Conservation (phyloP, 2,797 vertebrate species). For the Vultur gryphus region DNA sequence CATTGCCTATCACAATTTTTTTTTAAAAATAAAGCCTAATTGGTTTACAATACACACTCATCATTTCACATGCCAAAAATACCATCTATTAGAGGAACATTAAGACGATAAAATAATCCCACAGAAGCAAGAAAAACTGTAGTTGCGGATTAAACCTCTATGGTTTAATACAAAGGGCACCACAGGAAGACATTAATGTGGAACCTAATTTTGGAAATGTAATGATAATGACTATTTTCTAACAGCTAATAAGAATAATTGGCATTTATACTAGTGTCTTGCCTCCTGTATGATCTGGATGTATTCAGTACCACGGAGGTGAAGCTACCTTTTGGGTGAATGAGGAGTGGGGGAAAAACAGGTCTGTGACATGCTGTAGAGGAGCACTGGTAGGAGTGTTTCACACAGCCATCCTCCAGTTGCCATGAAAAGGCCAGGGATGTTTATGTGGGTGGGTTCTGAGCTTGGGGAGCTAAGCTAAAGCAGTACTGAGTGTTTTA, state of each 20-base stretch:
- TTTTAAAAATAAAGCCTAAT: constrained; percentile 25
- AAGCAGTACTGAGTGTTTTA: neutral
- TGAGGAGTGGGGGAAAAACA: neutral
- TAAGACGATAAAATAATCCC: constrained; percentile 22
- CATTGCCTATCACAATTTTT: neutral
- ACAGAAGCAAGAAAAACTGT: neutral
- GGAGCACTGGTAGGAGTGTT: neutral
- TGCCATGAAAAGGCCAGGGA: neutral
- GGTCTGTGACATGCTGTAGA: neutral
- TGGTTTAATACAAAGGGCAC: neutral
- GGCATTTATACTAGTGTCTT: neutral
- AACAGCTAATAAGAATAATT: constrained; percentile 17
- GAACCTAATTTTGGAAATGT: constrained; percentile 17
- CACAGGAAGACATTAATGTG: constrained; percentile 23
- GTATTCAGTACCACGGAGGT: neutral
- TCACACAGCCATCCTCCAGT: neutral
- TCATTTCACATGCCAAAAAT: constrained; percentile 6
- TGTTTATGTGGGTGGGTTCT: neutral
- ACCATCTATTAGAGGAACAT: neutral
- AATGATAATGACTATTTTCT: constrained; percentile 23
- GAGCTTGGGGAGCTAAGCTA: neutral
- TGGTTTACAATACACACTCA: constrained; percentile 45
- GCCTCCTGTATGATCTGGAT: neutral
- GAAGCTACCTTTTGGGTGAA: neutral
- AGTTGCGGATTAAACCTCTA: constrained; percentile 27